A percentile compares a stretch with the other conserved stretches of the same genome.
These are phyloP conservation scores for Dryomyza anilis DNA, from an alignment of 2,888 invertebrate species.

Conservation along the genomic window DNA sequence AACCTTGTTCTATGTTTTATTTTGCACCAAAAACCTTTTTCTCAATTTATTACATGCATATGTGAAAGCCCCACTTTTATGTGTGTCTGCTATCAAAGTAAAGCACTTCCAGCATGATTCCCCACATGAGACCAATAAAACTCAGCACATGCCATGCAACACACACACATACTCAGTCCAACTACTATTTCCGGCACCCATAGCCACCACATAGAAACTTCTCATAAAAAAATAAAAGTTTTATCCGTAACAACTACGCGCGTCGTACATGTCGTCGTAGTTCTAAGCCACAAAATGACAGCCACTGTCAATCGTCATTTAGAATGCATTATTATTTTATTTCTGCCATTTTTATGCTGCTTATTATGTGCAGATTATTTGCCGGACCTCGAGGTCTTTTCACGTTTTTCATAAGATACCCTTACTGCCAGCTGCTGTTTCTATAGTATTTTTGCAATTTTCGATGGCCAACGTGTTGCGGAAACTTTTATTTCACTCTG, in stretches of 20 bases:
- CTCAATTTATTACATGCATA: too few species aligned
- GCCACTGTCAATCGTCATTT: slow-evolving; percentile 1
- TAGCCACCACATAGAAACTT: too few species aligned
- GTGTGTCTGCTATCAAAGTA: too few species aligned
- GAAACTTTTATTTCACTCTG: background rate
- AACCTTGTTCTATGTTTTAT: too few species aligned
- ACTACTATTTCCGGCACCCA: background rate
- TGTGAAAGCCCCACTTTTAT: too few species aligned
- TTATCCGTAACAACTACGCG: background rate
- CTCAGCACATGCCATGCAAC: background rate
- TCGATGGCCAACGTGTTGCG: background rate
- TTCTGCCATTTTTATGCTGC: background rate
- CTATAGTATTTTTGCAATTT: too few species aligned
- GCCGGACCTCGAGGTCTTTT: background rate
- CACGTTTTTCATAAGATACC: too few species aligned
- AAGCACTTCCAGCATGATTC: background rate
- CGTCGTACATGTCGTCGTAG: background rate
- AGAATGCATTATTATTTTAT: slow-evolving; percentile 9
- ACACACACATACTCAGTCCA: too few species aligned
- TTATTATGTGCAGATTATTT: background rate
- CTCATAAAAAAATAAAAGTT: background rate
- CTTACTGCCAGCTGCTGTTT: too few species aligned
- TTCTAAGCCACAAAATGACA: background rate
- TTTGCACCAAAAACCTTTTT: too few species aligned
- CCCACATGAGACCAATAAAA: slow-evolving; percentile 6